Base-by-base conservation (phyloP, 37 sponge, comb jelly and placozoan species). In the Sycon ciliatum region DNA sequence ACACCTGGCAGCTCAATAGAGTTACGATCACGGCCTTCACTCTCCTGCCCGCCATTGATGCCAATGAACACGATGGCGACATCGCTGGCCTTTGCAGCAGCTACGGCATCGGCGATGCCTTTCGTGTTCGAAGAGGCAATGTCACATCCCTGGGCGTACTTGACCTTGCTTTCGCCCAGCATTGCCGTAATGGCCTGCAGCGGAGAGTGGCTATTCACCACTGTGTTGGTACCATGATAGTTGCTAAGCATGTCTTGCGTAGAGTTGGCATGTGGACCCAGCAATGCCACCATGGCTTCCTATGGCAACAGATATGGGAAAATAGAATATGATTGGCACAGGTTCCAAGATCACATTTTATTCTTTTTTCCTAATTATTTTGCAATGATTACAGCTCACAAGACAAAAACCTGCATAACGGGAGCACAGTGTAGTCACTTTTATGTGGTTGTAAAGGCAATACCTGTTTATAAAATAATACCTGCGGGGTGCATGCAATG, bases 31-130 rank as follows among this genome's bases (percentile, higher is more conserved):
- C 71, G 79, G 31, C 83, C 87, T 34, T 87, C 87, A 18, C 49
- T 42, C 13, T 42, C 53, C 53, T 46, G 53, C 53, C 18, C 18
- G 13, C 18, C 16, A 46, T 46, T 13, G 13, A 46, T 46, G 20
- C 89, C 89, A 37, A 83, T 39, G n/a, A 88, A 80, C 46, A 76
- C 73, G 36, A 83, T 55, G 7, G 80, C 81, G n/a, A 73, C 84
- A 49, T 87, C 81, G 32, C 80, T 82, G 28, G 26, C n/a, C 29
- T 80, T 75, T 26, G 81, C 84, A 23, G 46, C 72, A 13, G 27
- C 56, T 2, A 83, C 72, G 42, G 88, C 83, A 22, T 71, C 81
- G 4, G 52, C 22, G 57, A 87, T 82, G 6, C 80, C 78, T 32
- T 56, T 36, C 23, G 31, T 39, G 46, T 53, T 61, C 3, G 53